Percentiles rank a stretch among this genome's conserved stretches.
These are phyloP conservation scores for Hormiphora californensis DNA, from an alignment of 37 sponge, comb jelly and placozoan genomes.

Conservation along the genomic window DNA sequence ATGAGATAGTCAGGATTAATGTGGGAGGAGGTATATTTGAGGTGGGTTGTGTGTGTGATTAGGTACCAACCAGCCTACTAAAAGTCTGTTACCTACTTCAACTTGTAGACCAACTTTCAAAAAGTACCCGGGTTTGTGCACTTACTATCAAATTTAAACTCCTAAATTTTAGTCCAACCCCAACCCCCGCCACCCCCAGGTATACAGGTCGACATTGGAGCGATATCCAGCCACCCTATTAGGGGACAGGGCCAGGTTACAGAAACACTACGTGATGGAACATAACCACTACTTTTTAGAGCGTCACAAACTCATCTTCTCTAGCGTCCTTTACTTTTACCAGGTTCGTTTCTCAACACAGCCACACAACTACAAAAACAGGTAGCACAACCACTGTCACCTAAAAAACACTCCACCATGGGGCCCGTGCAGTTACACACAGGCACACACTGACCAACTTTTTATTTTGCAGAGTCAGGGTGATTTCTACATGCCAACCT, in stretches of 20 bases:
- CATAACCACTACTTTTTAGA: background rate
- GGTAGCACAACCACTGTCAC: no score
- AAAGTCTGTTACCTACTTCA: no score
- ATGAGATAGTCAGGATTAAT: background rate
- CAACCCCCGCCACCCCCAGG: background rate
- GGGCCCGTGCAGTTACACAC: no score
- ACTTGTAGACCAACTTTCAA: no score
- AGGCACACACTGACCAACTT: background rate
- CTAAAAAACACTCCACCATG: no score
- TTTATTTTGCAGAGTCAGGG: background rate
- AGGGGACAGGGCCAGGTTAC: background rate
- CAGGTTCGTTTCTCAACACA: background rate
- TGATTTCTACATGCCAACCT: background rate
- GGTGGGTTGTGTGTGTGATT: no score
- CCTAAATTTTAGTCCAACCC: background rate
- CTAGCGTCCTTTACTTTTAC: background rate
- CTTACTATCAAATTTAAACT: no score
- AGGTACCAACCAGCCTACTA: no score
- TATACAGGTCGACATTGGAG: background rate
- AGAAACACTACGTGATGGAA: background rate
- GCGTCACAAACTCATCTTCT: constrained; percentile 4
- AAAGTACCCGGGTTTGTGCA: no score
- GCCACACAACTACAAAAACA: no score
- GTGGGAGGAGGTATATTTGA: background rate
- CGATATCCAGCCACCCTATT: background rate